Conservation (phyloP, 2,888 invertebrate species). For the Agrilus mali region DNA sequence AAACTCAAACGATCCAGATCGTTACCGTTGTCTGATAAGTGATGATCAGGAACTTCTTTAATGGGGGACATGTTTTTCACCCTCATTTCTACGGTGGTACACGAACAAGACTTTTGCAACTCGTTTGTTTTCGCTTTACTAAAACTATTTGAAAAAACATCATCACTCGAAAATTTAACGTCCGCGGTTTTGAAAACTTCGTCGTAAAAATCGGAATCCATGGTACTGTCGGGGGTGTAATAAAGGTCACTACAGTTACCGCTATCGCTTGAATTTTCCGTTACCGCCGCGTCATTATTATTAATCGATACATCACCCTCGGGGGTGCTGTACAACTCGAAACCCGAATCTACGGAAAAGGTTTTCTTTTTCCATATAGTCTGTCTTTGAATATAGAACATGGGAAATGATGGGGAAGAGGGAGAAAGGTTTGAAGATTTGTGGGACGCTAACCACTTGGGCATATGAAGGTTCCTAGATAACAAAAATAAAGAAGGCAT, state of each 20-base stretch:
- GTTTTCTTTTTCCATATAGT: constrained; percentile 6
- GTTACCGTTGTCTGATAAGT: constrained; percentile 1
- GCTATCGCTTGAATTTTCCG: constrained; percentile 6
- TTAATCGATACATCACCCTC: constrained; percentile 12
- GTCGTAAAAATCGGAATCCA: constrained; percentile 19
- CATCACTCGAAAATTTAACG: constrained; percentile 15
- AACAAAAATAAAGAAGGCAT: constrained; percentile 9
- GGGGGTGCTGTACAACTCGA: constrained; percentile 16
- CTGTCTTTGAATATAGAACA: not conserved
- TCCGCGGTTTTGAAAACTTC: constrained; percentile 30
- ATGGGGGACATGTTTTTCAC: constrained; percentile 11
- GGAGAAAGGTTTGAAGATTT: constrained; percentile 1
- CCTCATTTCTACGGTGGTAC: constrained; percentile 20
- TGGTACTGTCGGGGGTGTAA: constrained; percentile 21
- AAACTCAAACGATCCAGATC: not conserved
- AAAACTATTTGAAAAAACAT: constrained; percentile 24
- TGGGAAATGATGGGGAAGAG: constrained; percentile 4
- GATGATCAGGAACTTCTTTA: constrained; percentile 9
- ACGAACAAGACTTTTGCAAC: constrained; percentile 25
- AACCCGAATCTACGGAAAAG: not conserved
- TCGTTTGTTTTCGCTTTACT: constrained; percentile 13
- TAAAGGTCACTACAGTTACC: constrained; percentile 20
- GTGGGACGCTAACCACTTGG: constrained; percentile 32
- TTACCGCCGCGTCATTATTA: not conserved
- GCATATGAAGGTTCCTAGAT: constrained; percentile 48